Evolutionary conservation across 2,888 invertebrate genomes (phyloP).

Genomic region (Ormyrus thymus): DNA sequence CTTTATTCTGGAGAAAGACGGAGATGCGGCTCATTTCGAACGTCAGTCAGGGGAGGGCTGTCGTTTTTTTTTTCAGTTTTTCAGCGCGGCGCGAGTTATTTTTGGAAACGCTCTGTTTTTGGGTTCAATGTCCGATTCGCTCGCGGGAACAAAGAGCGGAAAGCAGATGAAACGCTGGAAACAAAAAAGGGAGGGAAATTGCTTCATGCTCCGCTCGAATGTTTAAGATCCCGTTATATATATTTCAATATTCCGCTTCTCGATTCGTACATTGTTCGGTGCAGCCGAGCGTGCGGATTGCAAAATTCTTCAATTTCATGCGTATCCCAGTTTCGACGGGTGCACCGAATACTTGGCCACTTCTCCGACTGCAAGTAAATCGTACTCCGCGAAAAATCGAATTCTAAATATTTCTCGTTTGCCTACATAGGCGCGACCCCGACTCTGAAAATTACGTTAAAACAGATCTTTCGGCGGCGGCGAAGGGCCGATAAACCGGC

Average conservation of each 20-base stretch:
- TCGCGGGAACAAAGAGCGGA: not conserved
- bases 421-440: not conserved
- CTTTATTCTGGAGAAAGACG: too few species aligned
- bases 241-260: conserved; percentile 14
- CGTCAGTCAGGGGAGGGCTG: too few species aligned
- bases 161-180: not conserved
- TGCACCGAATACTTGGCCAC: too few species aligned
- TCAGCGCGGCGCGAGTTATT: too few species aligned
- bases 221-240: not conserved
- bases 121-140: too few species aligned
- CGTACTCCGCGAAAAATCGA: too few species aligned
- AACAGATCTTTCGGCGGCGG: conserved; percentile 37
- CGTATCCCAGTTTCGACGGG: not conserved
- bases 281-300: not conserved
- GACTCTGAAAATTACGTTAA: conserved; percentile 1
- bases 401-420: too few species aligned
- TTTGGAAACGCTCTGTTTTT: too few species aligned
- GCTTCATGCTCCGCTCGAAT: not conserved
- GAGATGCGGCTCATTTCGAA: too few species aligned
- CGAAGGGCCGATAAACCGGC: conserved; percentile 4
- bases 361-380: too few species aligned
- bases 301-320: not conserved
- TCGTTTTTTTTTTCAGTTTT: too few species aligned
- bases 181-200: conserved; percentile 6
- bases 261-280: conserved; percentile 1